phyloP scores from a whole-genome alignment of 2,113 vertebrate genomes.

The Chloroceryle aenea region DNA sequence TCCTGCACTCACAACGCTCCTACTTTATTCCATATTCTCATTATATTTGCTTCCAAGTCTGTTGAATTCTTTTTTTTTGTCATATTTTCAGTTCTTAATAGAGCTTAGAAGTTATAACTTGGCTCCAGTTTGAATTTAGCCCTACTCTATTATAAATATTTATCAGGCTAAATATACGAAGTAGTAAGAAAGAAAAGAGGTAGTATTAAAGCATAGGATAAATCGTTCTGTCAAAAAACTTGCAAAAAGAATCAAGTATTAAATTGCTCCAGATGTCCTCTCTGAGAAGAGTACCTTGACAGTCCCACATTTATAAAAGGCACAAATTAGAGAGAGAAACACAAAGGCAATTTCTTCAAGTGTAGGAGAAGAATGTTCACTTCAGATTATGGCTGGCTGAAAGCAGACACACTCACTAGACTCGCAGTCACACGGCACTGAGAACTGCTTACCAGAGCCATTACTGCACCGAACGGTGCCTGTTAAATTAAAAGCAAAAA shows the following conservation, averaged over 20 bases:
- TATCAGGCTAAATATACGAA: background rate
- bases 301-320: background rate
- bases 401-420: background rate
- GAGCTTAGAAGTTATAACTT: background rate
- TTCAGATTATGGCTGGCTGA: background rate
- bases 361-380: background rate
- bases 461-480: background rate
- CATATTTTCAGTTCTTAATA: conserved; percentile 6
- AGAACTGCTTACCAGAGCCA: background rate
- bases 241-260: background rate
- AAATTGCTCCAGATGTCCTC: background rate
- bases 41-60: background rate
- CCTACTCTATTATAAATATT: conserved; percentile 14
- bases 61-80: background rate
- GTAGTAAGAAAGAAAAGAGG: background rate
- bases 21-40: background rate
- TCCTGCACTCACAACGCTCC: background rate
- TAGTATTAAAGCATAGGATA: conserved; percentile 8
- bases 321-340: background rate
- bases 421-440: background rate
- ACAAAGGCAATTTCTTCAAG: background rate
- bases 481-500: conserved; percentile 3
- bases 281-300: background rate
- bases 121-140: background rate
- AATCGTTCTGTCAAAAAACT: conserved; percentile 14